Percentiles rank a stretch among this genome's conserved stretches.
Conservation (phyloP, 2,888 invertebrate genomes). For the Acanthosepion lycidas region DNA sequence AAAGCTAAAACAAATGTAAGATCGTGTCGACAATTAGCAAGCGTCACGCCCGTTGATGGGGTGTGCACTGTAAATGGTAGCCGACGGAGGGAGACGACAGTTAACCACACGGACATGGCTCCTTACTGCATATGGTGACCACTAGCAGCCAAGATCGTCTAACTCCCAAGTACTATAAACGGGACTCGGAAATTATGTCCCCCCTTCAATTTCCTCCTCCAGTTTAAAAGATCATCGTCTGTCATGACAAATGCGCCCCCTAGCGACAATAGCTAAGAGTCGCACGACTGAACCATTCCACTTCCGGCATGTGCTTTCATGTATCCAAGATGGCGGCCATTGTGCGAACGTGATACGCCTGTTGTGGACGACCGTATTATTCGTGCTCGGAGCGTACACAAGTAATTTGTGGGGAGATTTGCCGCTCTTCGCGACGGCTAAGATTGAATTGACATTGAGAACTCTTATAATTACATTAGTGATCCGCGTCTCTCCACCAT, state of each 20-base stretch:
- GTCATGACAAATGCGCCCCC: neutral
- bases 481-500: neutral
- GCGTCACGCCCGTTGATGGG: neutral
- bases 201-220: neutral
- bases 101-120: neutral
- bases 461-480: neutral
- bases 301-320: neutral
- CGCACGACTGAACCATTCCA: neutral
- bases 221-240: constrained; percentile 33
- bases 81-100: neutral
- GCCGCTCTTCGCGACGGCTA: neutral
- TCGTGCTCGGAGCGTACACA: neutral
- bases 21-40: neutral
- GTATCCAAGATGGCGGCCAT: neutral
- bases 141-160: neutral
- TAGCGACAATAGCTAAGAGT: neutral
- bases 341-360: constrained; percentile 33
- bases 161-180: neutral
- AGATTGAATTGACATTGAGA: neutral
- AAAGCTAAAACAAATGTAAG: constrained; percentile 18
- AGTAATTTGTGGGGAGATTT: neutral
- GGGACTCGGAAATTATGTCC: neutral
- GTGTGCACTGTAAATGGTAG: neutral
- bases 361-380: constrained; percentile 11
- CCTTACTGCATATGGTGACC: neutral